phyloP scores from a whole-genome alignment of 2,888 invertebrate species.

The Noctua comes region DNA sequence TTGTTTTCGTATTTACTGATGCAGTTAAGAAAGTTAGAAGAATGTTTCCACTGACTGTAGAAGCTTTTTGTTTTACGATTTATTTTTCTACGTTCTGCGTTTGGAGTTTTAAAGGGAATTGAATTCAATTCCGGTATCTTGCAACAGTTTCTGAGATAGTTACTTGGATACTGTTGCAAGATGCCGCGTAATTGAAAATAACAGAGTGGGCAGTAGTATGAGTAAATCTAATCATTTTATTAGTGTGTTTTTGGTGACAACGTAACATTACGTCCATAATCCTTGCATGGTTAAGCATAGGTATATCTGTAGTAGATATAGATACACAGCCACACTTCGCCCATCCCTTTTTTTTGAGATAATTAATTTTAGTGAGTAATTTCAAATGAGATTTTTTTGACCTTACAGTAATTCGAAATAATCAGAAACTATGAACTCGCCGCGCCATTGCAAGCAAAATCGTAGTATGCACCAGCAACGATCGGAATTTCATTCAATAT shows the following conservation, averaged over 20 bases:
- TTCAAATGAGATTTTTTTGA: neutral
- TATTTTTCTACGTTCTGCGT: conserved; percentile 5
- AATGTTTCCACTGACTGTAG: conserved; percentile 26
- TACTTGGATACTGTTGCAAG: neutral
- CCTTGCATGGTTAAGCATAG: neutral
- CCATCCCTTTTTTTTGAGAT: neutral
- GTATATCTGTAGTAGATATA: neutral
- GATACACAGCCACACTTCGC: neutral
- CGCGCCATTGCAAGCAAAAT: too few relatives aligned
- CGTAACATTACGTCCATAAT: neutral
- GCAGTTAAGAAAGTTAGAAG: conserved; percentile 34
- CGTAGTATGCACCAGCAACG: neutral
- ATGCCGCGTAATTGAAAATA: neutral
- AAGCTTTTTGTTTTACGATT: neutral
- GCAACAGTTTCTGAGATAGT: neutral
- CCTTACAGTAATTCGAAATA: neutral
- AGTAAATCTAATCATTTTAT: neutral
- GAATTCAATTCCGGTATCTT: neutral
- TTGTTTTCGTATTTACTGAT: conserved; percentile 22
- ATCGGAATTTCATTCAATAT: neutral
- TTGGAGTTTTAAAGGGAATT: conserved; percentile 18
- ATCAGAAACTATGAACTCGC: too few relatives aligned
- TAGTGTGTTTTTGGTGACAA: neutral
- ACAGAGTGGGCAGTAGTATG: neutral
- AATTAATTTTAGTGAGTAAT: neutral